Conservation (phyloP, 2,113 vertebrate species). For the Nibea coibor region DNA sequence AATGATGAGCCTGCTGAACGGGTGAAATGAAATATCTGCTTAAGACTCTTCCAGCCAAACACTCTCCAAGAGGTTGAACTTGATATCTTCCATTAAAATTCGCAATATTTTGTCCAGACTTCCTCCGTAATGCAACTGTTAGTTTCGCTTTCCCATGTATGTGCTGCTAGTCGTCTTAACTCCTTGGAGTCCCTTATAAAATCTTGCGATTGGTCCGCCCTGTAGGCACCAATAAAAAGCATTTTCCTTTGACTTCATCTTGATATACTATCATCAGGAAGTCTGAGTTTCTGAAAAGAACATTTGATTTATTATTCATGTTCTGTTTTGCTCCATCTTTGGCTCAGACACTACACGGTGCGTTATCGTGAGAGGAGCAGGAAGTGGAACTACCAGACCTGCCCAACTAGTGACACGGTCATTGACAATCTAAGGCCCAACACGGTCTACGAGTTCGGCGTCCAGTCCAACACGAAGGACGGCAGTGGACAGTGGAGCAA, state of each 20-base stretch:
- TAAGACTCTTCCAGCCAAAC: too few species aligned
- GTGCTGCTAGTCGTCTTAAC: too few species aligned
- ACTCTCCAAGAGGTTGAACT: too few species aligned
- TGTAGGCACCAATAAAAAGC: too few species aligned
- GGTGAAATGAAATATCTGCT: too few species aligned
- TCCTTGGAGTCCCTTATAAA: too few species aligned
- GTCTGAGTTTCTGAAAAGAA: background rate
- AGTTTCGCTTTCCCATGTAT: too few species aligned
- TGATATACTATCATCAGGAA: background rate
- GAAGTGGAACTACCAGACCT: constrained; percentile 95
- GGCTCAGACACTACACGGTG: constrained; percentile 91
- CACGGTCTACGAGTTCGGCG: constrained; percentile 92
- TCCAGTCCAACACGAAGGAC: constrained; percentile 88
- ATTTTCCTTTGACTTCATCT: background rate
- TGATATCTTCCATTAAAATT: too few species aligned
- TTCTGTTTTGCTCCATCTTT: constrained; percentile 26
- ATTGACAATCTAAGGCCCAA: constrained; percentile 94
- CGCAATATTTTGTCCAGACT: too few species aligned
- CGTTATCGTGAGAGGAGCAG: constrained; percentile 94
- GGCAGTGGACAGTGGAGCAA: constrained; percentile 90
- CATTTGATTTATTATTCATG: background rate
- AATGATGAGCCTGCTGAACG: too few species aligned
- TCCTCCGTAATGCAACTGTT: too few species aligned
- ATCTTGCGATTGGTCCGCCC: too few species aligned
- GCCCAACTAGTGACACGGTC: constrained; percentile 92